A percentile compares a stretch with the other conserved stretches of the same genome.
Conservation (phyloP, 2,888 invertebrate genomes). For the Oligia strigilis region DNA sequence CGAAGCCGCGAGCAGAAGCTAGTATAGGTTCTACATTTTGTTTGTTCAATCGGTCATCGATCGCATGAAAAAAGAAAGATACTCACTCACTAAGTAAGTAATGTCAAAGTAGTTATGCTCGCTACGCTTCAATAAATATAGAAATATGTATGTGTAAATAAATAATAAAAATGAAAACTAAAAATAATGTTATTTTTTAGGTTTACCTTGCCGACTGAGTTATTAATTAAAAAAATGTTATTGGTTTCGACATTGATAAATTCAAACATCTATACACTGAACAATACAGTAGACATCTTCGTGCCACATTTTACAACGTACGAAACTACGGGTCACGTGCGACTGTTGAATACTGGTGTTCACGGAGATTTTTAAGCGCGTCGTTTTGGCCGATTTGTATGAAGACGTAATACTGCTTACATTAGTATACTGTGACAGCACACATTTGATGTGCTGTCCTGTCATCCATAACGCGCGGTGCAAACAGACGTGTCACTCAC, state of each 20-base stretch:
- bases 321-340: neutral
- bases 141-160: neutral
- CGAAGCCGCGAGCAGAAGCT: no score
- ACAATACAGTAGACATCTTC: neutral
- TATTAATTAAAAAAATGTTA: neutral
- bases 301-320: neutral
- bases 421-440: neutral
- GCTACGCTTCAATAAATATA: neutral
- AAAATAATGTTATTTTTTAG: neutral
- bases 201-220: neutral
- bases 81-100: no score
- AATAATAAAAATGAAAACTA: neutral
- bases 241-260: neutral
- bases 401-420: neutral
- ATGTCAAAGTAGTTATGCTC: no score
- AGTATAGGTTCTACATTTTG: no score
- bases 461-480: constrained; percentile 20
- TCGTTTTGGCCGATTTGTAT: neutral
- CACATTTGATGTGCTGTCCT: constrained; percentile 21
- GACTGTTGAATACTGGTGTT: neutral
- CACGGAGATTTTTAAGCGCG: neutral
- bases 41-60: no score
- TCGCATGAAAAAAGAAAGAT: no score
- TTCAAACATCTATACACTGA: neutral
- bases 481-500: constrained; percentile 71